Evolutionary conservation across 2,113 vertebrate genomes (phyloP).

Genomic region (Atlantisia rogersi): DNA sequence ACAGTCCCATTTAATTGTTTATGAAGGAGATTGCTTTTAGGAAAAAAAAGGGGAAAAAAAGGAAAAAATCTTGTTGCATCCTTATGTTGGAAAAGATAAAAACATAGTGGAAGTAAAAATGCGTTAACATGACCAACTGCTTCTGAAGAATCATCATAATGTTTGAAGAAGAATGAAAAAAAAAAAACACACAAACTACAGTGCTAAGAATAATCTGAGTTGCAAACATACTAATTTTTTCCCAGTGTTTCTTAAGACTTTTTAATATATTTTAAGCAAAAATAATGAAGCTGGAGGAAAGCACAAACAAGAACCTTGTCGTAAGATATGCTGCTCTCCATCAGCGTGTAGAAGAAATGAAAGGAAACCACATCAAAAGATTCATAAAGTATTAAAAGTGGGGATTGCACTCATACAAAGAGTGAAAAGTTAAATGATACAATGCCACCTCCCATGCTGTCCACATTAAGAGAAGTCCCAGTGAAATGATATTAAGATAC

Average conservation of each 20-base stretch:
- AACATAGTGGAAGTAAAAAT: background rate
- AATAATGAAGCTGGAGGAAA: background rate
- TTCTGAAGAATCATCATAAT: background rate
- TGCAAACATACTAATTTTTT: background rate
- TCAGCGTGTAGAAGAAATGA: background rate
- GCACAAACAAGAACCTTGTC: background rate
- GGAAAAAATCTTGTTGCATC: background rate
- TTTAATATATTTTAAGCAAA: background rate
- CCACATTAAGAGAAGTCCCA: background rate
- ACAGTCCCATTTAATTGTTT: background rate
- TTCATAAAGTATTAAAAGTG: background rate
- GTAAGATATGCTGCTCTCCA: background rate
- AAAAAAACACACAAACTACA: background rate
- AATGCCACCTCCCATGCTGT: background rate
- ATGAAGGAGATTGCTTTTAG: background rate
- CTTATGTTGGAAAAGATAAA: background rate
- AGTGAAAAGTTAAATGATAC: background rate
- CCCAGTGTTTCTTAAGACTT: background rate
- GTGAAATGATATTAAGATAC: background rate
- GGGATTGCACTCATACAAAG: background rate
- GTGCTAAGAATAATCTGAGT: background rate
- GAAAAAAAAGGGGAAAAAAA: background rate
- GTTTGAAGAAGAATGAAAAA: background rate
- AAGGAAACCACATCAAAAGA: background rate
- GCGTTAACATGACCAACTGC: background rate